Evolutionary conservation across 2,797 vertebrate species (phyloP).

Genomic region (Lerista edwardsae): DNA sequence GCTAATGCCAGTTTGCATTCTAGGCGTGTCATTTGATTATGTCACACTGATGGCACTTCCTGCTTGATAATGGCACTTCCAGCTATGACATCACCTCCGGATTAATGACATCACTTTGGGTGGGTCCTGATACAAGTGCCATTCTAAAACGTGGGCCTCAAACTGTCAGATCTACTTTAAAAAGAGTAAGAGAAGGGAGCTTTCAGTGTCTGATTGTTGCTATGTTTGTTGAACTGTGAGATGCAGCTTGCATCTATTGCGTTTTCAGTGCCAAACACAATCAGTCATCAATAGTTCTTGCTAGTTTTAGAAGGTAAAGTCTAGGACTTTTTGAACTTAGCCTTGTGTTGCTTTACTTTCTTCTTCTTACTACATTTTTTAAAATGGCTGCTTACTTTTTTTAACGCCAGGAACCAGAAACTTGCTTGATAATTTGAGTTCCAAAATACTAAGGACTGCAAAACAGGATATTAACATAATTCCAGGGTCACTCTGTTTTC

Average conservation of each 20-base stretch:
- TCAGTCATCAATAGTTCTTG: slow-evolving; percentile 55
- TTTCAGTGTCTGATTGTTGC: slow-evolving; percentile 45
- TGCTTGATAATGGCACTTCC: no score
- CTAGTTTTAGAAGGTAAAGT: slow-evolving; percentile 63
- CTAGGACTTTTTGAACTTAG: slow-evolving; percentile 54
- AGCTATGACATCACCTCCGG: no score
- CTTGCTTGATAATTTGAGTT: slow-evolving; percentile 49
- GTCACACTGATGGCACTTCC: no score
- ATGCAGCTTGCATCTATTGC: slow-evolving; percentile 28
- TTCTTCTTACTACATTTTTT: slow-evolving; percentile 31
- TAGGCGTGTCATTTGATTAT: no score
- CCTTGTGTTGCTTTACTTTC: slow-evolving; percentile 39
- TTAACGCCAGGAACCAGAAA: slow-evolving; percentile 33
- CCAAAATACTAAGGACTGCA: slow-evolving; percentile 49
- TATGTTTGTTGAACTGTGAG: slow-evolving; percentile 43
- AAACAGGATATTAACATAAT: slow-evolving; percentile 57
- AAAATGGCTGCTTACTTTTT: slow-evolving; percentile 12
- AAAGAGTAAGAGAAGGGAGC: slow-evolving; percentile 30
- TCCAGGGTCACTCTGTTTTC: no score
- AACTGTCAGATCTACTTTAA: slow-evolving; percentile 32
- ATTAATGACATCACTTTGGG: no score
- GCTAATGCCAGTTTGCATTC: no score
- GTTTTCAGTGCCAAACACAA: slow-evolving; percentile 52
- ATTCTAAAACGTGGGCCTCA: no score
- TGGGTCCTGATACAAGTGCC: no score